These are phyloP conservation scores for Herminia tarsipennalis DNA, from an alignment of 2,888 invertebrate genomes.

Conservation along the genomic window DNA sequence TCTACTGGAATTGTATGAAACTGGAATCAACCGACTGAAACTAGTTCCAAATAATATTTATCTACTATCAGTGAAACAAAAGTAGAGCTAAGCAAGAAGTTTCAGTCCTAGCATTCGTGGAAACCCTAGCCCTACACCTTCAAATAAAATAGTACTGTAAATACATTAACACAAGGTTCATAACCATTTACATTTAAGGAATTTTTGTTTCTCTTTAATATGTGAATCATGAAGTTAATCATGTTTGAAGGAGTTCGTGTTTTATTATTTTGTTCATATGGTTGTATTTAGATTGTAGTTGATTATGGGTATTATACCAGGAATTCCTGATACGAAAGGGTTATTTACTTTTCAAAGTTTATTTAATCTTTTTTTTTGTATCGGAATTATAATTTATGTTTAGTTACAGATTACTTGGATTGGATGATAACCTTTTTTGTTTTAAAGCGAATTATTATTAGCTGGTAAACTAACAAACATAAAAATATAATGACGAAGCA, in stretches of 20 bases:
- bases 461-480: too few species aligned
- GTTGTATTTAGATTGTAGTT: constrained; percentile 16
- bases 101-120: constrained; percentile 46
- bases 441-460: not conserved
- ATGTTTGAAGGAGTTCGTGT: constrained; percentile 17
- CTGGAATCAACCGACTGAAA: constrained; percentile 63
- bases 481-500: too few species aligned
- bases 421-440: not conserved
- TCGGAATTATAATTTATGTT: constrained; percentile 31
- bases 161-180: constrained; percentile 9
- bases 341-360: constrained; percentile 32
- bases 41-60: constrained; percentile 72
- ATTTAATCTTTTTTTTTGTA: constrained; percentile 29
- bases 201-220: constrained; percentile 32
- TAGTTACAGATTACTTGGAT: constrained; percentile 6
- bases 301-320: constrained; percentile 28
- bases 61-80: constrained; percentile 68
- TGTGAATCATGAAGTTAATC: constrained; percentile 14
- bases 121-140: constrained; percentile 23
- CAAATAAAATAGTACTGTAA: constrained; percentile 44
- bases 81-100: constrained; percentile 64
- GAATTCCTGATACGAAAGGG: constrained; percentile 25
- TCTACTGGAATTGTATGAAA: constrained; percentile 60
- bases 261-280: constrained; percentile 16
- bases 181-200: not conserved